Conservation (phyloP, 2,113 vertebrate genomes). For the Sakesphorus luctuosus region DNA sequence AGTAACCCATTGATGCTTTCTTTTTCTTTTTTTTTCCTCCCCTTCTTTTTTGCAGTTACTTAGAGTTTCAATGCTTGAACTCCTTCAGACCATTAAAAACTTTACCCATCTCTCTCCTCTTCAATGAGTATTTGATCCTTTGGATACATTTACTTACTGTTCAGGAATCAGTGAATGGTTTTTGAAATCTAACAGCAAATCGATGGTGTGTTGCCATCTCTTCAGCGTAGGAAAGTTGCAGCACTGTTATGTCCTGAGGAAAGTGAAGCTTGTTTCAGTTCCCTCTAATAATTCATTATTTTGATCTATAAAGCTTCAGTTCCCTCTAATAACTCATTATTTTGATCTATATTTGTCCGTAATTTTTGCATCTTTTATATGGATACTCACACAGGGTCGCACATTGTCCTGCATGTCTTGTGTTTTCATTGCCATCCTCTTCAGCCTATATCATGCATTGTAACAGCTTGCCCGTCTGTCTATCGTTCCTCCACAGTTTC, state of each 20-base stretch:
- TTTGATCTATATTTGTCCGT: not conserved
- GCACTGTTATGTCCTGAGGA: not conserved
- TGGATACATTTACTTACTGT: not conserved
- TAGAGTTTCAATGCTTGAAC: not conserved
- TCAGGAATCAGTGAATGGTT: not conserved
- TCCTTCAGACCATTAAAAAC: not conserved
- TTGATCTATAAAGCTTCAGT: no score
- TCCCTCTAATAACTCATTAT: not conserved
- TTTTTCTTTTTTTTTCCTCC: accelerated
- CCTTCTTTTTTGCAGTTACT: not conserved
- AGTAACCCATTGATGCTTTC: not conserved
- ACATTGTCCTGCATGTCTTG: not conserved
- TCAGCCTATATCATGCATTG: not conserved
- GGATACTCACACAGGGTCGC: not conserved
- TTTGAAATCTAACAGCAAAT: not conserved
- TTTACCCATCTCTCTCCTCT: not conserved
- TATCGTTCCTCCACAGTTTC: not conserved
- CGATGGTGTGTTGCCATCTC: not conserved
- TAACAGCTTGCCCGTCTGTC: not conserved
- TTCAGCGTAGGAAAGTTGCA: not conserved
- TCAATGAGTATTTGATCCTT: not conserved
- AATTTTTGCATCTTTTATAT: not conserved
- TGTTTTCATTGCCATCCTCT: not conserved
- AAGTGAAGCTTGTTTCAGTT: not conserved
- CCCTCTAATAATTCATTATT: not conserved